phyloP scores from a whole-genome alignment of 2,888 invertebrate species.

The Uropetala carovei region DNA sequence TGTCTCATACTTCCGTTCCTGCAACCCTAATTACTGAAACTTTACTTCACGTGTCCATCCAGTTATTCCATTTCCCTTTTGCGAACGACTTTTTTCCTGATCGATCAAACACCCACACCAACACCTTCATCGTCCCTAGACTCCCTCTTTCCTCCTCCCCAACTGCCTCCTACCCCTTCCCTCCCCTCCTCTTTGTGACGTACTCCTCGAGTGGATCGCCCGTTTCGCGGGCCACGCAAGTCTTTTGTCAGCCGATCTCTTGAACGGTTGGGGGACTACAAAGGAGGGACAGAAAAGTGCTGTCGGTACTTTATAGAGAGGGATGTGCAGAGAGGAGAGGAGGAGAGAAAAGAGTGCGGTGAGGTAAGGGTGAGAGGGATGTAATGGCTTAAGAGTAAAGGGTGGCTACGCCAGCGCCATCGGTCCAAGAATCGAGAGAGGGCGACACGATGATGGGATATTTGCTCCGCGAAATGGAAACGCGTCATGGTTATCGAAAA shows the following conservation, averaged over 20 bases:
- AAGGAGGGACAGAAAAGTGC: background rate
- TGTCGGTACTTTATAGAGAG: background rate
- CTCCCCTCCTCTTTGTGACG: background rate
- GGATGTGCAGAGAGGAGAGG: background rate
- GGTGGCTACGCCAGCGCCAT: background rate
- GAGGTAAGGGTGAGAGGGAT: background rate
- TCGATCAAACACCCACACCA: no score
- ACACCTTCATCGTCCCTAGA: no score
- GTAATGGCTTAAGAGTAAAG: background rate
- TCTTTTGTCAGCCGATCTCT: conserved; percentile 37
- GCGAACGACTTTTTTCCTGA: no score
- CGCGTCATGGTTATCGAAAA: background rate
- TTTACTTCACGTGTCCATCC: no score
- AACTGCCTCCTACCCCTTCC: background rate
- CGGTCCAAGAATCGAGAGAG: background rate
- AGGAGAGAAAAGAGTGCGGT: background rate
- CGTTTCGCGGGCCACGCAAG: conserved; percentile 30
- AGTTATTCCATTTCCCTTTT: no score
- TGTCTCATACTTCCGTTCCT: no score
- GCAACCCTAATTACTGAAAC: no score
- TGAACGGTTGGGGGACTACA: background rate
- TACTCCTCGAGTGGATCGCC: background rate
- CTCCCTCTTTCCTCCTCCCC: background rate
- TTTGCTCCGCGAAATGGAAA: background rate
- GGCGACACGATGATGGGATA: background rate